Conservation (phyloP, 2,888 invertebrate species). For the Acanthosepion pharaonis region DNA sequence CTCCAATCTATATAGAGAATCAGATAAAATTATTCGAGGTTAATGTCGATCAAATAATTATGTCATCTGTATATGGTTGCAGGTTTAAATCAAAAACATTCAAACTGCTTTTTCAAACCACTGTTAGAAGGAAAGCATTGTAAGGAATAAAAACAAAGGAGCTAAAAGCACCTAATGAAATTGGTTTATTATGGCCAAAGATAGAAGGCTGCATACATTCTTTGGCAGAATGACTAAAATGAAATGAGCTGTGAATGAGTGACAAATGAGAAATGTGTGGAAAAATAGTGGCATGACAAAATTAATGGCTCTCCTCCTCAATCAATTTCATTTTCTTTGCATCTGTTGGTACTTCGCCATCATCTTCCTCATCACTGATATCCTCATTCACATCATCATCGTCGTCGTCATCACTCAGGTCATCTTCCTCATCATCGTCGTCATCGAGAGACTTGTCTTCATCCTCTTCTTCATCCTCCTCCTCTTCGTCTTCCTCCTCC, state of each 20-base stretch:
- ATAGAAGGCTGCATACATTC: neutral
- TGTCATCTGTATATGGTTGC: neutral
- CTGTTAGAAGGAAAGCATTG: neutral
- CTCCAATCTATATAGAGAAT: neutral
- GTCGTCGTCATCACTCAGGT: neutral
- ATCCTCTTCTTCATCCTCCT: constrained; percentile 34
- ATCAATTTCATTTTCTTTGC: constrained; percentile 43
- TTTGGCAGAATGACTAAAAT: constrained; percentile 33
- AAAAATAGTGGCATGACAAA: constrained; percentile 2
- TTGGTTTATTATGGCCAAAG: constrained; percentile 22
- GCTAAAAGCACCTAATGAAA: constrained; percentile 33
- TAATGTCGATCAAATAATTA: neutral
- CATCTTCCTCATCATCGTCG: constrained; percentile 1
- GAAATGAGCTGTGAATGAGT: constrained; percentile 18
- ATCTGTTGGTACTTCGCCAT: constrained; percentile 39
- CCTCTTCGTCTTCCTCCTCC: neutral
- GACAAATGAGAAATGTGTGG: neutral
- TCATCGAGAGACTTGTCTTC: constrained; percentile 2
- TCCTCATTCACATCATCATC: neutral
- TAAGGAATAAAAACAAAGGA: neutral
- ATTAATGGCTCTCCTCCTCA: neutral
- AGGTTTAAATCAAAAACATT: neutral
- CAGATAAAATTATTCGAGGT: neutral
- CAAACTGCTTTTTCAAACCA: neutral
- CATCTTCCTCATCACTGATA: constrained; percentile 37